Base-by-base conservation (phyloP, 2,797 vertebrate genomes). In the Galaxias olidus region DNA sequence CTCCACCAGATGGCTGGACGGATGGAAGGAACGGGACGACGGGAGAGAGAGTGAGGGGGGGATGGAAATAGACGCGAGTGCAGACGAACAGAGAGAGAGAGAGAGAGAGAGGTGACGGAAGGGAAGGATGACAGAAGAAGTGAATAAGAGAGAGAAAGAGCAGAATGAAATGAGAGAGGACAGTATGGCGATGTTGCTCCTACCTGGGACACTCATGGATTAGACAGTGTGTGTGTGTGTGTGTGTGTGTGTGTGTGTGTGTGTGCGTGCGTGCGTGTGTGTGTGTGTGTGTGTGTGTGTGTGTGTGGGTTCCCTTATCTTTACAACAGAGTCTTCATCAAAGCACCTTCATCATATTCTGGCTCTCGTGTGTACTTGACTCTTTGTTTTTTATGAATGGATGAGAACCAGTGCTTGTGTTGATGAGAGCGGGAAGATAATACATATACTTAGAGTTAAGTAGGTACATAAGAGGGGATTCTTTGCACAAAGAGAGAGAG, bases 1-100 rank as follows among this genome's bases (percentile, higher is more conserved):
- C 86, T 87, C 77, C 68, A 80, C 88, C 92, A 93, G 91, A 93
- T 93, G 91, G 92, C 88, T 78, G 83, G 86, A 87, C 75, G 80
- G 81, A 87, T 58, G 17, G 80, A 76, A 76, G 42, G 66, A 75
- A 52, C 51, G 48, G 48, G 43, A 46, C 61, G 52, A 30, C 30
- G 72, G 72, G 54, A 40, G 48, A 58, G 9, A 48, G 18, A 12
- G 15, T 40, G 54, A 52, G 46, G 49, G 44, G 48, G 62, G 49
- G 72, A 19, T 64, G 76, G 67, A 75, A 48, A 44, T 40, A 50
- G 42, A 49, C 12, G 54, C 63, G 65, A 56, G 41, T 52, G 69
- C 71, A 68, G 73, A 54, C 58, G 62, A 58, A 69, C 71, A 75
- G 40, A 52, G 55, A 58, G 41, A 19, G 17, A 46, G 15, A 30